Conservation (phyloP, 2,113 vertebrate genomes). For the Malaclemys terrapin region DNA sequence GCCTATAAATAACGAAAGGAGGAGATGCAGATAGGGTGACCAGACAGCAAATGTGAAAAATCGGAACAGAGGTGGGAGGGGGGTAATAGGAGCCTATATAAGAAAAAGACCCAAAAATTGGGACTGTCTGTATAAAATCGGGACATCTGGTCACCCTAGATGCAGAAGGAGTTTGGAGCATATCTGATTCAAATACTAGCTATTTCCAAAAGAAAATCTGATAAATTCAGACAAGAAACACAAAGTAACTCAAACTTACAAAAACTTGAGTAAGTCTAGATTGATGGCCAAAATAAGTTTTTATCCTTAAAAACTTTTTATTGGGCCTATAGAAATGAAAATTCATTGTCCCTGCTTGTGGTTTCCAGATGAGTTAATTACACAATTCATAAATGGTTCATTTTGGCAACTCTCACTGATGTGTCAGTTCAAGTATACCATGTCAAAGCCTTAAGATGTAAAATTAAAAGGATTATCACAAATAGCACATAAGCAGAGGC, state of each 20-base stretch:
- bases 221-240: background rate
- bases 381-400: background rate
- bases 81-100: too few species aligned
- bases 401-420: slow-evolving; percentile 21
- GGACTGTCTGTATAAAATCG: too few species aligned
- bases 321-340: slow-evolving; percentile 10
- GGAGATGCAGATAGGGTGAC: background rate
- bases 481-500: slow-evolving; percentile 11
- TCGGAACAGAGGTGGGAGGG: too few species aligned
- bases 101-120: too few species aligned
- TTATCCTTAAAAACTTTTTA: background rate
- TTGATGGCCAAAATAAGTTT: background rate
- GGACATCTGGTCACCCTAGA: too few species aligned
- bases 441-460: background rate
- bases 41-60: too few species aligned
- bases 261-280: background rate
- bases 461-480: slow-evolving; percentile 15
- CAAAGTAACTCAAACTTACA: background rate
- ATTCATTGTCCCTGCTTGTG: background rate
- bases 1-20: background rate
- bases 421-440: slow-evolving; percentile 3
- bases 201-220: background rate
- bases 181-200: background rate
- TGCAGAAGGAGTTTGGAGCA: background rate
- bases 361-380: slow-evolving; percentile 25